phyloP scores from a whole-genome alignment of 2,113 vertebrate genomes.

The Rattus rattus region DNA sequence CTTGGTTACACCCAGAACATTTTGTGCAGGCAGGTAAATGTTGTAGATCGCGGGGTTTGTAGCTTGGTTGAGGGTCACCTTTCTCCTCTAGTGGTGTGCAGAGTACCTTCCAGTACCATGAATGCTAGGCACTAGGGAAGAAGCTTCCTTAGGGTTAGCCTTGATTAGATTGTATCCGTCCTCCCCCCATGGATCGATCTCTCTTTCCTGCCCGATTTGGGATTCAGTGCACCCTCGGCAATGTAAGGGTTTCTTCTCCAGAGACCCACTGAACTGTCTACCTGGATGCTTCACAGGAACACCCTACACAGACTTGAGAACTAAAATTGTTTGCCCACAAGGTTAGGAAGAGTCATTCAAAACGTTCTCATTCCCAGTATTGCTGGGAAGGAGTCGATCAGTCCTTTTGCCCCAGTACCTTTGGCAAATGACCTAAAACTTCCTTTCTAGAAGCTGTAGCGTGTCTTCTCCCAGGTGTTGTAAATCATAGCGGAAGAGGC shows the following conservation, averaged over 20 bases:
- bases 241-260: background rate
- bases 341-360: too few relatives aligned
- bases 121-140: too few relatives aligned
- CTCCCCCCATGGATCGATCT: too few relatives aligned
- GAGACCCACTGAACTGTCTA: background rate
- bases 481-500: background rate
- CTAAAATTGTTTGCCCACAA: background rate
- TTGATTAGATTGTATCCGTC: too few relatives aligned
- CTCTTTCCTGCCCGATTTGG: background rate
- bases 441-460: background rate
- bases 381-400: background rate
- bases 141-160: background rate
- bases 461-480: background rate
- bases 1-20: background rate
- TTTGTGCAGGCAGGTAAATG: background rate
- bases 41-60: background rate
- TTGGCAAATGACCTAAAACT: background rate
- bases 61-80: background rate
- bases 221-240: rapidly evolving
- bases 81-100: background rate
- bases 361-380: background rate
- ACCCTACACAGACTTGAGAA: background rate
- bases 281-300: background rate
- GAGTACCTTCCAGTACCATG: background rate
- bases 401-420: background rate